These are phyloP conservation scores for Lithodes maja DNA, from an alignment of 2,888 invertebrate species.

Conservation along the genomic window DNA sequence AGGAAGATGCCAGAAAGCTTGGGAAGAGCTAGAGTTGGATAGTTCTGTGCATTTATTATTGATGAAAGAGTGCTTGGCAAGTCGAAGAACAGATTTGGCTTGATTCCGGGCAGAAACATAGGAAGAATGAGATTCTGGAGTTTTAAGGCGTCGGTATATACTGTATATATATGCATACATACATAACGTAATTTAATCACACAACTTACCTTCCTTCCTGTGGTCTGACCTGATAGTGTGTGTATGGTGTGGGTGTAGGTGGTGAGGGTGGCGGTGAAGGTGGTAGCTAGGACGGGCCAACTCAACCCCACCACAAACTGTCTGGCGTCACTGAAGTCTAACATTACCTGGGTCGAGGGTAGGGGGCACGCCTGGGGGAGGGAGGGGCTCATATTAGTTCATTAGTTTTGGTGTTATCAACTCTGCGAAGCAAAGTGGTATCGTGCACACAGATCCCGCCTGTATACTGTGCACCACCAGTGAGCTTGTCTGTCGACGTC, in stretches of 20 bases:
- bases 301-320: conserved; percentile 28
- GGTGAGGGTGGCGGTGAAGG: conserved; percentile 25
- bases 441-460: no score
- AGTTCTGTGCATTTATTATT: no score
- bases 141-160: not conserved
- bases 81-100: no score
- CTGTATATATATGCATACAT: no score
- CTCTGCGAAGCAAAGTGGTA: no score
- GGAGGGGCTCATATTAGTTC: not conserved
- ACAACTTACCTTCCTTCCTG: not conserved
- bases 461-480: no score
- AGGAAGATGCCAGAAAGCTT: no score
- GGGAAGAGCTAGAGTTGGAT: no score
- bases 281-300: conserved; percentile 39
- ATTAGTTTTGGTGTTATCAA: no score
- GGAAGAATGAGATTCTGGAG: not conserved
- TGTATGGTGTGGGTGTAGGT: not conserved
- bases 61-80: no score
- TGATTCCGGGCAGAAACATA: no score
- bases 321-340: conserved; percentile 47
- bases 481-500: not conserved
- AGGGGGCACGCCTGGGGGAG: conserved; percentile 29
- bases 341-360: conserved; percentile 40
- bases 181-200: not conserved
- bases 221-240: conserved; percentile 22